Base-by-base conservation (phyloP, 2,797 vertebrate species). In the Gila robusta region DNA sequence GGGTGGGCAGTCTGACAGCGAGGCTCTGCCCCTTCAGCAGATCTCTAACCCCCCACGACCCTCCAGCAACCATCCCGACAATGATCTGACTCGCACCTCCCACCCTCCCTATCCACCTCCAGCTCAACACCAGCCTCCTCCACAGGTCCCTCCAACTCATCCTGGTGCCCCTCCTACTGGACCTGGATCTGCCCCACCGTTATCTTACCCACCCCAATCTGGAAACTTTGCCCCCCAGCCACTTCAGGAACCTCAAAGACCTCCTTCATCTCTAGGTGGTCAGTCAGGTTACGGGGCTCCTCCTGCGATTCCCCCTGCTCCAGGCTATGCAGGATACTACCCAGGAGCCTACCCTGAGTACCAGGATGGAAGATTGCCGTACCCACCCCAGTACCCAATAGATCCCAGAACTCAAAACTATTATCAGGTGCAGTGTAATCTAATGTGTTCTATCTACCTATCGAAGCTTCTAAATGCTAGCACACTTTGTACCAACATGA, bases 371-470 rank as follows among this genome's bases (percentile, higher is more conserved):
- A 94, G 95, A 90, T 85, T 94, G 9, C 92, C 94, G 0, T 98
- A 97, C 90, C 94, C 93, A 0, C 91, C 94, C 2, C 93, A 93
- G 0, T 98, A 97, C 28, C 94, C 93, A 1, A 82, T 92, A 88
- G 98, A 98, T 87, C 95, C 97, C 1, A 96, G 97, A 88, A 89
- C 94, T 82, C 96, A 97, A 44, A 95, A 95, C 37, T 98, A 97
- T 89, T 98, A 98, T 91, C 96, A 97, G 94, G 98, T 99, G 94
- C 41, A 77, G 69, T 44, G 9, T 10, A 49, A 39, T 72, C 69
- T 79, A 39, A 11, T 32, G 32, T 32, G 32, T 32, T 32, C 32
- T 32, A 32, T 52, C 41, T 44, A 76, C 19, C 17, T 28, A 71
- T n/a, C 3, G 5, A n/a, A 49, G 3, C 11, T 35, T 83, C 12